Evolutionary conservation across 2,113 vertebrate genomes (phyloP).

Genomic region (Prunella himalayana): DNA sequence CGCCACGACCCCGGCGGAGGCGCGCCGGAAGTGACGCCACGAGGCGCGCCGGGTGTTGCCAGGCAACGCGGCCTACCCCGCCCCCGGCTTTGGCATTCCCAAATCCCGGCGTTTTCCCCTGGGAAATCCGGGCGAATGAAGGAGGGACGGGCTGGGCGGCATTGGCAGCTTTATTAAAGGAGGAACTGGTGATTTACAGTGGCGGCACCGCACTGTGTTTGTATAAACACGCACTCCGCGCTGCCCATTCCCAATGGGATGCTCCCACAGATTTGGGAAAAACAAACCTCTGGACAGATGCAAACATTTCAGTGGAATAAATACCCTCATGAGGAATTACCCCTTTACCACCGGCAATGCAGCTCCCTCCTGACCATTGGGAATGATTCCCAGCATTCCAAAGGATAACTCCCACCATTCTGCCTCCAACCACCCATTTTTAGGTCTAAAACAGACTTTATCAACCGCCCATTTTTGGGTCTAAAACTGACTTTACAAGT

Average conservation of each 20-base stretch:
- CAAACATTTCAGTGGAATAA: background rate
- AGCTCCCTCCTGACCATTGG: background rate
- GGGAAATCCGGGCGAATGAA: background rate
- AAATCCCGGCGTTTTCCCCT: background rate
- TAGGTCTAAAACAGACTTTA: background rate
- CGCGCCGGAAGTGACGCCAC: background rate
- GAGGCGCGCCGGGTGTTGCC: fast-evolving
- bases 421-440: fast-evolving
- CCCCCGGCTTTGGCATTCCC: background rate
- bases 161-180: background rate
- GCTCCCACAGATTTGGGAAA: background rate
- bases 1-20: background rate
- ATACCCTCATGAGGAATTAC: background rate
- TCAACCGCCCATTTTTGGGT: fast-evolving
- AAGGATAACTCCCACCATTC: too few species aligned
- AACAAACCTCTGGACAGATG: background rate
- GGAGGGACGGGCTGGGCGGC: background rate
- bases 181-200: background rate
- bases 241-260: background rate
- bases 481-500: background rate
- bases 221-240: background rate
- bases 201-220: background rate
- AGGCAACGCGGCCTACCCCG: background rate
- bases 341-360: background rate
- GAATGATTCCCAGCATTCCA: background rate